Evolutionary conservation across 1,140 invertebrate species (phyloP).

Genomic region (Colletes latitarsis): DNA sequence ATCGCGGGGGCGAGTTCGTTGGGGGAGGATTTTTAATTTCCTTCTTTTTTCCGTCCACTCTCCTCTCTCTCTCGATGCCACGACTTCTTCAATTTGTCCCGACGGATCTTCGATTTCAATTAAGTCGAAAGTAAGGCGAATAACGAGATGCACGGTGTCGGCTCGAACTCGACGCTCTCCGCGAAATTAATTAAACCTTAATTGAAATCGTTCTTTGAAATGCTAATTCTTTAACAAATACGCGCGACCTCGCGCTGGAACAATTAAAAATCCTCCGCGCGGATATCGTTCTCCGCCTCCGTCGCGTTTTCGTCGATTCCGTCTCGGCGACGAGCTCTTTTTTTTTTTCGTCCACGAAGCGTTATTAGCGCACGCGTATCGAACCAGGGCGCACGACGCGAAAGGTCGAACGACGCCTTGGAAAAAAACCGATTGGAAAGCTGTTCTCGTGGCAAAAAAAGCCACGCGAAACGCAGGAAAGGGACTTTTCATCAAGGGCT

Average conservation of each 20-base stretch:
- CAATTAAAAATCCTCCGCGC: constrained; percentile 59
- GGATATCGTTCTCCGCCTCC: background rate
- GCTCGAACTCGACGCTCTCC: constrained; percentile 66
- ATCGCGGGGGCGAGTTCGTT: too few species aligned
- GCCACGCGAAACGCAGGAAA: background rate
- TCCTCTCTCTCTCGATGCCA: background rate
- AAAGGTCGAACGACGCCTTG: background rate
- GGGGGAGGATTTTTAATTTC: background rate
- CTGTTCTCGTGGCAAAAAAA: background rate
- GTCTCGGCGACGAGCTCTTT: background rate
- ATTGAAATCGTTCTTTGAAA: constrained; percentile 81
- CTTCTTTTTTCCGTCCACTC: background rate
- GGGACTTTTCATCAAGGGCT: constrained; percentile 18
- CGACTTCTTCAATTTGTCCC: constrained; percentile 17
- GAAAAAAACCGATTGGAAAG: background rate
- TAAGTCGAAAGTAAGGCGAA: constrained; percentile 73
- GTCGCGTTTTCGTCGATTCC: background rate
- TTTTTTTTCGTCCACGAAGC: background rate
- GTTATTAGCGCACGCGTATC: constrained; percentile 25
- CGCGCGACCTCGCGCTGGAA: constrained; percentile 60
- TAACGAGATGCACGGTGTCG: constrained; percentile 24
- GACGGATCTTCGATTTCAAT: constrained; percentile 75
- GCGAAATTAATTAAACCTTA: constrained; percentile 81
- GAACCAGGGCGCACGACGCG: constrained; percentile 6
- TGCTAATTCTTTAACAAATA: constrained; percentile 81